Evolutionary conservation across 2,888 invertebrate species (phyloP), one percentile per base, ranked within the genome.

Genomic region (Dasysyrphus albostriatus): DNA sequence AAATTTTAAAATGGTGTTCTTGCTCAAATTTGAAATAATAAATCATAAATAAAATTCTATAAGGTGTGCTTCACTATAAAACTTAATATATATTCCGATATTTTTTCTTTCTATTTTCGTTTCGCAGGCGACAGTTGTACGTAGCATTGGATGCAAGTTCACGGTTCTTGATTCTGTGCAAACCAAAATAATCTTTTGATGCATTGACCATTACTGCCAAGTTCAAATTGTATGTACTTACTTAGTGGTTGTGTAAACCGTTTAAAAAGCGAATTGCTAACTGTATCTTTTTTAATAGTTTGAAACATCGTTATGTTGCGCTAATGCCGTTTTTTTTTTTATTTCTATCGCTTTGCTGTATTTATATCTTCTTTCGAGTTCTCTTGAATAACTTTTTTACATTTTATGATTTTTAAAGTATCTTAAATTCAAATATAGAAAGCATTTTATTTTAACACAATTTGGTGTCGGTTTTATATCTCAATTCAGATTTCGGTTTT

Each of bases 81-180:
- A 77, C 51, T 72, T 59, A 83, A 61, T 61, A 61, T n/a, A 78
- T 61, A 54, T 76, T 69, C 32, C 75, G 74, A 75, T 70, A 70
- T 65, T 65, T 63, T 80, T 72, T 81, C 19, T 84, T 72, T 80
- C 61, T 74, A 37, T 83, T 84, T 67, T 67, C 58, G 84, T 72
- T 84, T 84, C 80, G 56, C 84, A 84, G 84, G 84, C 80, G 84
- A 84, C 84, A 80, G 84, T 79, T 70, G 44, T 76, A 54, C 80
- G 75, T 84, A 84, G 67, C 80, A 84, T 80, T 84, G 72, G 75
- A 74, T 79, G 49, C 72, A 80, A 70, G 51, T 80, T 80, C 80
- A 67, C 47, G 75, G 70, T 75, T 76, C 84, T 75, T 75, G 75
- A 84, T 70, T 80, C 47, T 59, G 75, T 80, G 67, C 72, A 84